Evolutionary conservation across 2,113 vertebrate species (phyloP), one percentile per base, ranked within the genome.

Genomic region (Willisornis vidua): DNA sequence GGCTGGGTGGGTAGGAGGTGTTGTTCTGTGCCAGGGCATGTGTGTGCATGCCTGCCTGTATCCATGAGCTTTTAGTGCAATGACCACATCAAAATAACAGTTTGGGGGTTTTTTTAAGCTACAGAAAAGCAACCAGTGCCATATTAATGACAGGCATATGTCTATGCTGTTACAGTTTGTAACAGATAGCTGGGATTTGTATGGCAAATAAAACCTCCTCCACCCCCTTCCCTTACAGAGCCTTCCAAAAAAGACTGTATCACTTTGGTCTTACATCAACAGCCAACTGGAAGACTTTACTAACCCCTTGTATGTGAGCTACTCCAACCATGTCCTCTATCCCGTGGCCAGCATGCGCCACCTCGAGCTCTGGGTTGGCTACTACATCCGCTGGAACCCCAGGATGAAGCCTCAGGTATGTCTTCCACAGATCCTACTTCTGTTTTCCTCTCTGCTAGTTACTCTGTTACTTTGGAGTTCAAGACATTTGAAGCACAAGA

Each of bases 361-460:
- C 97, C 98, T 99, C 37, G 99, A 99, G 98, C 98, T 99, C 35
- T 99, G 99, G 99, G 98, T 99, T 8, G 98, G 99, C 17, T 99
- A 99, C 96, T 99, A 99, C 97, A 99, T 99, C 93, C 98, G 99
- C 87, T 99, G 99, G 99, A 99, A 99, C 87, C 99, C 99, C 54
- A 97, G 99, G 88, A 99, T 99, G 98, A 99, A 99, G 75, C 99
- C 99, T 8, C 99, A 99, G 98, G 99, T 99, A 72, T 0, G 0
- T 48, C 54, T 28, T 31, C 37, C 28, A 4, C 5, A 8, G 14
- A 4, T 41, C 41, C 58, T 7, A 0, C 84, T 55, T 43, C 15
- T 29, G 7, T 31, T n/a, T 52, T 48, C 29, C 52, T 37, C 51
- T 26, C 61, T 59, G 19, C 11, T 10, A 2, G 6, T 15, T 1